A percentile compares a stretch with the other conserved stretches of the same genome.
phyloP scores from a whole-genome alignment of 2,888 invertebrate genomes.

The Idaea aversata region DNA sequence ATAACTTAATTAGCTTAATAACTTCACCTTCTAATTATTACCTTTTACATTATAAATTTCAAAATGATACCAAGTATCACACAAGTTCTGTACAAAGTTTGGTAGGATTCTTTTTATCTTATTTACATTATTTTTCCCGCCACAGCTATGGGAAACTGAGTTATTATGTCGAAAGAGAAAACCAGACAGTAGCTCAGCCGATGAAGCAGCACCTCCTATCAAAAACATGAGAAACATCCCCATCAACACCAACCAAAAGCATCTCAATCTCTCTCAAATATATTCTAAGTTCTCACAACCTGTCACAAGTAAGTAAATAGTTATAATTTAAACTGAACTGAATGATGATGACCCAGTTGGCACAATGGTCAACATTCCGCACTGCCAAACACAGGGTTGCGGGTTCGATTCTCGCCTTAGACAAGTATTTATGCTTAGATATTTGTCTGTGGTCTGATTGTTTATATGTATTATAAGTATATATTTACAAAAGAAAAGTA shows the following conservation, averaged over 20 bases:
- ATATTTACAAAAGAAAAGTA: no score
- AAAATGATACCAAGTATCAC: no score
- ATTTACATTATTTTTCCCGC: constrained; percentile 12
- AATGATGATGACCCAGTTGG: neutral
- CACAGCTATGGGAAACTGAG: constrained; percentile 73
- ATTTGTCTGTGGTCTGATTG: no score
- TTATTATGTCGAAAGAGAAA: constrained; percentile 69
- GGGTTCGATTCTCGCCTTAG: no score
- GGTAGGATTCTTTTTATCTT: neutral
- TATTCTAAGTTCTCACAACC: constrained; percentile 75
- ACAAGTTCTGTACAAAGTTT: neutral
- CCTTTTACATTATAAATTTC: no score
- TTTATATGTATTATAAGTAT: no score
- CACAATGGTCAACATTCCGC: no score
- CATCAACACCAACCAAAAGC: constrained; percentile 68
- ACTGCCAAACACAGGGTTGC: no score
- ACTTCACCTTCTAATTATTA: no score
- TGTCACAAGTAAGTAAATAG: constrained; percentile 56
- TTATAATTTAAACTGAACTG: neutral
- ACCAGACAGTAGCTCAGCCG: constrained; percentile 56
- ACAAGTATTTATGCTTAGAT: no score
- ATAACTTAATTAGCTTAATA: no score
- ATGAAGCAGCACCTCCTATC: constrained; percentile 55
- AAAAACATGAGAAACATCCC: constrained; percentile 71
- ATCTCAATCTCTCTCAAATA: constrained; percentile 72